Base-by-base conservation (phyloP, 2,888 invertebrate genomes). In the Liopterus haemorrhoidalis region DNA sequence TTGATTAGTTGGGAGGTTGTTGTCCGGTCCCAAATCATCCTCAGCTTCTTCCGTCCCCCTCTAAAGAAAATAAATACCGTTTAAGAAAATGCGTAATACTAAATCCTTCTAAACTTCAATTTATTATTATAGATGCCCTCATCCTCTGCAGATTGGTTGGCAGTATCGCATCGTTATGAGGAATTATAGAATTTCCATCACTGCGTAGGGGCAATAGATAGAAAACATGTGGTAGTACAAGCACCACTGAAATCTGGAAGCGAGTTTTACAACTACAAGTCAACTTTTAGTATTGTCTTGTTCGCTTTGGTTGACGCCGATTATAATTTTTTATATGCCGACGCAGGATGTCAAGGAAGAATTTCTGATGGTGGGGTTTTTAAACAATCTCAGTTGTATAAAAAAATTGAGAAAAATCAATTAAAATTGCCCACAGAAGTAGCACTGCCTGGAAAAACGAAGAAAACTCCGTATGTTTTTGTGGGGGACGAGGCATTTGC, bases 291-390 rank as follows among this genome's bases (percentile, higher is more conserved):
- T 49, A 57, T 64, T 28, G 63, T 68, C 2, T 49, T 69, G 31
- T 51, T 66, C 37, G 64, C 60, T 22, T 27, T 64, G 37, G 65
- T 60, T 5, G 64, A 68, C 55, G 63, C 63, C 12, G 52, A 67
- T 47, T 67, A 65, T 47, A 59, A 59, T n/a, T 64, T 64, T 52
- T 49, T 57, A 5, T 60, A 53, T 49, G 59, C 64, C 5, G 59
- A 63, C 50, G 52, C 61, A 32, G 64, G 64, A 6, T 51, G 54
- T 19, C 59, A 61, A 50, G 61, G 64, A 8, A 41, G 57, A 44
- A 56, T 60, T 33, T 59, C 54, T 22, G 63, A 66, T 50, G 58
- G 60, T 22, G 62, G 59, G 12, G 52, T 61, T 15, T 59, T 59
- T 12, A 40, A 50, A 31, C 51, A 54, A 35, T 44, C 42, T 15